A percentile compares a stretch with the other conserved stretches of the same genome.
These are phyloP conservation scores for Mus musculus DNA, from an alignment of 2,113 vertebrate genomes.

Conservation along the genomic window GRCm39 chr14:85643001-85643500, in stretches of 20 bases:
- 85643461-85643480: slow-evolving; percentile 27
- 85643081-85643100: neutral
- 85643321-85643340: neutral
- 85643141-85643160: neutral
- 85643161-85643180: neutral
- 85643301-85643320: neutral
- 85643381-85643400: neutral
- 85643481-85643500: slow-evolving; percentile 40
- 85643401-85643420: neutral
- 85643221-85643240: no score
- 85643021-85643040: no score
- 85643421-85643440: neutral
- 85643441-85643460: neutral
- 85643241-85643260: neutral
- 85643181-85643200: neutral
- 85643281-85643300: neutral
- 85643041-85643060: no score
- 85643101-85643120: neutral
- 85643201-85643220: neutral
- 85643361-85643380: neutral
- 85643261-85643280: neutral
- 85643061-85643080: neutral
- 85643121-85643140: neutral
- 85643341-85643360: neutral
- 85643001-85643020: slow-evolving; percentile 42